Evolutionary conservation across 2,888 invertebrate species (phyloP).

Genomic region (Venusia cambrica): DNA sequence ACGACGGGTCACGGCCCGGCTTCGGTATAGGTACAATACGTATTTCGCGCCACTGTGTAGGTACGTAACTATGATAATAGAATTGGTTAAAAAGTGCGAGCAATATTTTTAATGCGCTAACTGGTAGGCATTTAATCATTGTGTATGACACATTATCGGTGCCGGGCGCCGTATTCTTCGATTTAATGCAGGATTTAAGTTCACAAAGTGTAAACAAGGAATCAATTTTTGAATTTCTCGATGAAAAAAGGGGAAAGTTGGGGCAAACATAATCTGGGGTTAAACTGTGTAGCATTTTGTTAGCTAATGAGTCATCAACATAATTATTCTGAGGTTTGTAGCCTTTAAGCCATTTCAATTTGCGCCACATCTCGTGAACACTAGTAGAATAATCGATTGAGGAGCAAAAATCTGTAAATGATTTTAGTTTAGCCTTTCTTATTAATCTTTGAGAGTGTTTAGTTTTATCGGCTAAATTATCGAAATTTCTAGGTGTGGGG

Average conservation of each 20-base stretch:
- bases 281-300: neutral
- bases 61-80: neutral
- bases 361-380: constrained; percentile 2
- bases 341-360: constrained; percentile 7
- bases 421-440: neutral
- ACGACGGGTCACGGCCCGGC: neutral
- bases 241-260: neutral
- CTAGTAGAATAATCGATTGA: neutral
- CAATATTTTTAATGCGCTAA: neutral
- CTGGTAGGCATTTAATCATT: neutral
- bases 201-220: neutral
- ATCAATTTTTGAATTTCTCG: too few species aligned
- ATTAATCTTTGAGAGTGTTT: neutral
- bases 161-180: constrained; percentile 3
- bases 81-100: neutral
- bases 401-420: constrained; percentile 3
- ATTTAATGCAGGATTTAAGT: constrained; percentile 3
- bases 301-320: neutral
- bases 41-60: constrained; percentile 1
- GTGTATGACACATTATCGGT: constrained; percentile 3
- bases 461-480: constrained; percentile 1
- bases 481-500: constrained; percentile 4
- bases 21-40: constrained; percentile 11
- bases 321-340: neutral
- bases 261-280: constrained; percentile 3